phyloP scores from a whole-genome alignment of 2,888 invertebrate species.

The Pachliopta kotzebuea region DNA sequence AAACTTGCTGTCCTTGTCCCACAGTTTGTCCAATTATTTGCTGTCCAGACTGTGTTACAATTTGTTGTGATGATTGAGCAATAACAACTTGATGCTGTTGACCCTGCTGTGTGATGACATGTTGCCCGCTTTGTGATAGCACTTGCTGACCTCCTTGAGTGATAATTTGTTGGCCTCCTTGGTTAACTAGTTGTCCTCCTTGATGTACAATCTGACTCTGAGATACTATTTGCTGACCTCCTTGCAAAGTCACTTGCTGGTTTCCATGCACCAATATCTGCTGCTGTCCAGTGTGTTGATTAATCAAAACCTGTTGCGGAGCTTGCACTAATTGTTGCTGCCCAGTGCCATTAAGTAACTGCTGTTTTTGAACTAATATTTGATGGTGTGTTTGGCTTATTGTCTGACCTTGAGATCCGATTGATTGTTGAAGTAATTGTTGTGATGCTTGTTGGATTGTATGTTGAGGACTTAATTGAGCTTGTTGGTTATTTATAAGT shows the following conservation, averaged over 20 bases:
- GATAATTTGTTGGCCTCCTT: constrained; percentile 69
- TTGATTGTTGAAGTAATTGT: constrained; percentile 81
- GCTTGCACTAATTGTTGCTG: constrained; percentile 75
- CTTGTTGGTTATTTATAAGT: constrained; percentile 67
- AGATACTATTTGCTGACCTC: constrained; percentile 71
- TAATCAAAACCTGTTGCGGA: constrained; percentile 76
- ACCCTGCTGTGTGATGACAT: constrained; percentile 73
- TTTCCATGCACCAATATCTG: constrained; percentile 75
- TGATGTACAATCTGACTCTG: constrained; percentile 74
- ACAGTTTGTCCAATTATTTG: constrained; percentile 69
- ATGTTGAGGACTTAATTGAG: constrained; percentile 77
- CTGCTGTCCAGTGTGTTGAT: constrained; percentile 72
- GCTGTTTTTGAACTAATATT: constrained; percentile 79
- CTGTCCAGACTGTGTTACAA: constrained; percentile 71
- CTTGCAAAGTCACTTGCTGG: constrained; percentile 73
- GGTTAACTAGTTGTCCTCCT: constrained; percentile 70
- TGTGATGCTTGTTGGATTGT: constrained; percentile 77
- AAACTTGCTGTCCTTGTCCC: constrained; percentile 65
- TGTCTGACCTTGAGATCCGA: constrained; percentile 76
- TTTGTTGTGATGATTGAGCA: constrained; percentile 73
- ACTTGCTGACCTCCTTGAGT: constrained; percentile 69
- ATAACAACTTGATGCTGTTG: constrained; percentile 75
- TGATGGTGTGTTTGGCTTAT: constrained; percentile 75
- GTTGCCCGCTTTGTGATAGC: constrained; percentile 72
- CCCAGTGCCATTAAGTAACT: constrained; percentile 77